Conservation (phyloP, 2,113 vertebrate genomes). For the Hassar affinis region DNA sequence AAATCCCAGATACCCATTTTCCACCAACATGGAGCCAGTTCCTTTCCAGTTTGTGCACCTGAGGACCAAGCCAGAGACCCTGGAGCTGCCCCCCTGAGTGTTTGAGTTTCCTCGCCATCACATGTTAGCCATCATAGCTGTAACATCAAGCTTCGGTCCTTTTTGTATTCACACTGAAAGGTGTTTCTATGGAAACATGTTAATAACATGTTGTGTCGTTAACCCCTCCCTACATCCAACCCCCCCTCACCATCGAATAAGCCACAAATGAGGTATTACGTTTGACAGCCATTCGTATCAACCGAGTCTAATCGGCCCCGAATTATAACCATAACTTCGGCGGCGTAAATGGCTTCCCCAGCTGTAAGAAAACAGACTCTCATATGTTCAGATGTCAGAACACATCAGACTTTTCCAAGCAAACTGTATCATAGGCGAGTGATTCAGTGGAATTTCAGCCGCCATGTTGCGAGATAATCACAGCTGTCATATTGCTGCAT, state of each 20-base stretch:
- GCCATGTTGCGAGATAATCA: conserved; percentile 5
- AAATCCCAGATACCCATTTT: background rate
- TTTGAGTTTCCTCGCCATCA: no score
- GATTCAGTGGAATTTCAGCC: conserved; percentile 6
- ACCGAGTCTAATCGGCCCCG: conserved; percentile 13
- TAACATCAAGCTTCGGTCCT: conserved; percentile 35
- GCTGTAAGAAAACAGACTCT: background rate
- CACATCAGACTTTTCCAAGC: background rate
- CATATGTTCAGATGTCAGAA: background rate
- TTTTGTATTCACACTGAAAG: conserved; percentile 57
- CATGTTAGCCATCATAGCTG: no score
- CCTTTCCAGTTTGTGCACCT: no score
- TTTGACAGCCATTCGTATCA: conserved; percentile 14
- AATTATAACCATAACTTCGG: background rate
- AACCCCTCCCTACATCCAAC: conserved; percentile 26
- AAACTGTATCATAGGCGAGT: conserved; percentile 13
- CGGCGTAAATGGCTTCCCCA: background rate
- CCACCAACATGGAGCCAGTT: no score
- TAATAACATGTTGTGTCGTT: conserved; percentile 61
- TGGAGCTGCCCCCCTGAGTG: no score
- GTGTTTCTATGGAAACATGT: conserved; percentile 70
- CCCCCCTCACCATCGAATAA: background rate
- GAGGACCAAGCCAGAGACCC: no score
- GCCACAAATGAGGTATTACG: conserved; percentile 30
- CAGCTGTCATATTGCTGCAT: conserved; percentile 30